A percentile compares a stretch with the other conserved stretches of the same genome.
Conservation (phyloP, 2,113 vertebrate species). For the Rutilus rutilus region DNA sequence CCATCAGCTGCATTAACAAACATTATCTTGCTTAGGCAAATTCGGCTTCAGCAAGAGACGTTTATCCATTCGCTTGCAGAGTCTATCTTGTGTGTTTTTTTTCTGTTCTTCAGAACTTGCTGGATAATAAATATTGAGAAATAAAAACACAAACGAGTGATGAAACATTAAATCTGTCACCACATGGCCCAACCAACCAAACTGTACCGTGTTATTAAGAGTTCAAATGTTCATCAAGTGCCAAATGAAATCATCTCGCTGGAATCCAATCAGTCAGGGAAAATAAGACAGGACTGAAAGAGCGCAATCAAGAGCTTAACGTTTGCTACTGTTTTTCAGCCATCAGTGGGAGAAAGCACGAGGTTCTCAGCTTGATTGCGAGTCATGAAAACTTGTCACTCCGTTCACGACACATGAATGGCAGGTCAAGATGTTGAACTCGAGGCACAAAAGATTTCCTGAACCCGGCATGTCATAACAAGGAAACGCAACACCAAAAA, state of each 20-base stretch:
- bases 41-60: not conserved
- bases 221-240: constrained; percentile 29
- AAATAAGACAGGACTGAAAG: constrained; percentile 37
- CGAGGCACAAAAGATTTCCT: not conserved
- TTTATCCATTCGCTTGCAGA: not conserved
- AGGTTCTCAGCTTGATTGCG: constrained; percentile 23
- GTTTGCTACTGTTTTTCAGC: constrained; percentile 40
- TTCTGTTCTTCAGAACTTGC: not conserved
- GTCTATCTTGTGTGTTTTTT: not conserved
- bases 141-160: constrained; percentile 47
- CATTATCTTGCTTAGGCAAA: not conserved
- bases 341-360: not conserved
- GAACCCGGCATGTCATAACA: not conserved
- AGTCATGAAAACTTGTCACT: constrained; percentile 10
- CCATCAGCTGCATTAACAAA: not conserved
- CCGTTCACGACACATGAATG: constrained; percentile 18
- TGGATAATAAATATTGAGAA: constrained; percentile 41
- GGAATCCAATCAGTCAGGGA: constrained; percentile 48
- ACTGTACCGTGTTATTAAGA: constrained; percentile 25
- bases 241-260: constrained; percentile 49
- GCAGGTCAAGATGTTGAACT: constrained; percentile 12
- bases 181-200: constrained; percentile 50
- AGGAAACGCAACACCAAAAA: constrained; percentile 11
- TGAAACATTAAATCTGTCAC: constrained; percentile 58
- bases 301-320: constrained; percentile 32